phyloP scores from a whole-genome alignment of 2,113 vertebrate species.

The Nesoenas mayeri region DNA sequence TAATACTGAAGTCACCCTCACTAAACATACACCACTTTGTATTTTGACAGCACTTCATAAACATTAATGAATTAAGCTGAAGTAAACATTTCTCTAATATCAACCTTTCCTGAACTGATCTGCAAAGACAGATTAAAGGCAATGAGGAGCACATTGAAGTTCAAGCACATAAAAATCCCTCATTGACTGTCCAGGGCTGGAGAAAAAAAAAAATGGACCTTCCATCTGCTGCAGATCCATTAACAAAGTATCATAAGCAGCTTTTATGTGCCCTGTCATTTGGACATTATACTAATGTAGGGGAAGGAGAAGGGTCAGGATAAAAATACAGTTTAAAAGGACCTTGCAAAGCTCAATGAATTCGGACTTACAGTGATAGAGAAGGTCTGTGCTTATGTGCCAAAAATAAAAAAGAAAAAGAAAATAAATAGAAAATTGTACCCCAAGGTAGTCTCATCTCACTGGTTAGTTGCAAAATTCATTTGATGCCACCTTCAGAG shows the following conservation, averaged over 20 bases:
- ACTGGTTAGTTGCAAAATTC: not conserved
- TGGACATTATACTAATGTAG: not conserved
- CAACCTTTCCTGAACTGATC: not conserved
- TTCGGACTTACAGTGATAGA: not conserved
- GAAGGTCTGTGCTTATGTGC: not conserved
- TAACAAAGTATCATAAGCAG: not conserved
- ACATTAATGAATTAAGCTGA: constrained; percentile 55
- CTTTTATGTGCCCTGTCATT: not conserved
- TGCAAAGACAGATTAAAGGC: constrained; percentile 58
- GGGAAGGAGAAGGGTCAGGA: not conserved
- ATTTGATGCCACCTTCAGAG: not conserved
- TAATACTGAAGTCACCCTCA: constrained; percentile 50
- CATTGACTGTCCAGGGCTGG: not conserved
- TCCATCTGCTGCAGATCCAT: not conserved
- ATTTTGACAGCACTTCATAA: constrained; percentile 53
- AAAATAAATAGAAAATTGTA: not conserved
- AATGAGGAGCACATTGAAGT: not conserved
- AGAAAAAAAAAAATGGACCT: not conserved
- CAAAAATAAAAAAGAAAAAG: not conserved
- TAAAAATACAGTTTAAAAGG: not conserved
- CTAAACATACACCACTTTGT: constrained; percentile 22
- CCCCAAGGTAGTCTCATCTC: not conserved
- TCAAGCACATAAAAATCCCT: not conserved
- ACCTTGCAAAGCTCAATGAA: not conserved
- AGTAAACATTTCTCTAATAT: constrained; percentile 30